A percentile compares a stretch with the other conserved stretches of the same genome.
phyloP scores from a whole-genome alignment of 2,888 invertebrate species.

The Polymixis lichenea region DNA sequence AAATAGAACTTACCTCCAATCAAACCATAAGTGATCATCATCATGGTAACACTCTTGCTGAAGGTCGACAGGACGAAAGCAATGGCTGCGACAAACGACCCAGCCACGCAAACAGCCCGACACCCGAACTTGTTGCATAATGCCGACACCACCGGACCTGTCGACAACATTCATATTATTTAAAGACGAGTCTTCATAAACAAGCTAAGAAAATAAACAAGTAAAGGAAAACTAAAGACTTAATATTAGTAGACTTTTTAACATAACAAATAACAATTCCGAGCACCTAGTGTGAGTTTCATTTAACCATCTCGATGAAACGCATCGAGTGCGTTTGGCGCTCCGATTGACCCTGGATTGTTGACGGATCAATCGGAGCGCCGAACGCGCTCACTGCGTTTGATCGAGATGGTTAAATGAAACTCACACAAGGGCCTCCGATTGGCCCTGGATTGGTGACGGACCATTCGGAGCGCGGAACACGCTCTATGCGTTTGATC shows the following conservation, averaged over 20 bases:
- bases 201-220: constrained; percentile 7
- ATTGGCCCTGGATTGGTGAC: too few species aligned
- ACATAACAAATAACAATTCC: constrained; percentile 3
- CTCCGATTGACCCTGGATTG: too few species aligned
- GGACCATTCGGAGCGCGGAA: too few species aligned
- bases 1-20: constrained; percentile 93
- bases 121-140: constrained; percentile 99
- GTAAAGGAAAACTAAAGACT: constrained; percentile 7
- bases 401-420: too few species aligned
- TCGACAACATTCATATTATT: constrained; percentile 50
- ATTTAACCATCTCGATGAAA: too few species aligned
- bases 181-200: constrained; percentile 5
- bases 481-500: too few species aligned
- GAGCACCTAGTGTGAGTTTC: too few species aligned
- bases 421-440: too few species aligned
- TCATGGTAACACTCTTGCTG: constrained; percentile 95
- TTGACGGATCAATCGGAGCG: too few species aligned
- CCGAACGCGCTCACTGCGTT: too few species aligned
- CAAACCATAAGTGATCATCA: constrained; percentile 98
- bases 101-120: constrained; percentile 97
- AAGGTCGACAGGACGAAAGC: constrained; percentile 97
- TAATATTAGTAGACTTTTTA: neutral
- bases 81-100: constrained; percentile 95
- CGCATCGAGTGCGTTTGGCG: too few species aligned
- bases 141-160: constrained; percentile 98